Evolutionary conservation across 2,113 vertebrate species (phyloP).

Genomic region (Ramphastos sulfuratus): DNA sequence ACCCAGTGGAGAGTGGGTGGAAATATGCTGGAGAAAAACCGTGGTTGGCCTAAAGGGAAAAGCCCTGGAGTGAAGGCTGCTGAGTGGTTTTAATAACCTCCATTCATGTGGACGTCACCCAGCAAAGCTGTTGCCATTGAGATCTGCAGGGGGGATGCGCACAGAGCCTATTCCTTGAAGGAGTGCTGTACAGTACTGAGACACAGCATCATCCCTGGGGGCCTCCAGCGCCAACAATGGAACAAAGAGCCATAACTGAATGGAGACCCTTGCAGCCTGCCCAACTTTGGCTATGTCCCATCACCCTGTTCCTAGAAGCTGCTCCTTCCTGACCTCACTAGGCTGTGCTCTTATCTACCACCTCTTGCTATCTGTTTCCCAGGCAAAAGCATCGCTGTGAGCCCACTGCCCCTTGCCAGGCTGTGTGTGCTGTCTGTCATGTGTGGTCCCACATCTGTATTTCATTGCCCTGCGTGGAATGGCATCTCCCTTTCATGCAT

Average conservation of each 20-base stretch:
- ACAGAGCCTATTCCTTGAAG: neutral
- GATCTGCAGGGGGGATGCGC: neutral
- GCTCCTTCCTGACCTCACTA: neutral
- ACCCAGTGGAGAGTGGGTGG: neutral
- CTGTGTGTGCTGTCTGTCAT: neutral
- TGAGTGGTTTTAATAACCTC: conserved; percentile 13
- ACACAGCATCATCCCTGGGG: neutral
- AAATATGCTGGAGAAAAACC: neutral
- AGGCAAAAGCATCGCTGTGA: neutral
- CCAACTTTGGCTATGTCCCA: fast-evolving
- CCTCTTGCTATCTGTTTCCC: neutral
- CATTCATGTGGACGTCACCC: neutral
- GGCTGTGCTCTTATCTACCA: neutral
- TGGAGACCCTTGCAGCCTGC: neutral
- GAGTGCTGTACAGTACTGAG: neutral
- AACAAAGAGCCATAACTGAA: conserved; percentile 6
- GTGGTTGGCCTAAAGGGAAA: neutral
- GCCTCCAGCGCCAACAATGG: neutral
- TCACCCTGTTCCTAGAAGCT: neutral
- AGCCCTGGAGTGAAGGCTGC: neutral
- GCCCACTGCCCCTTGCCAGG: neutral
- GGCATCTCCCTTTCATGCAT: neutral
- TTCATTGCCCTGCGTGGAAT: neutral
- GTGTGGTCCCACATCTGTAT: conserved; percentile 36
- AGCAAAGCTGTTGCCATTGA: neutral